These are phyloP conservation scores for Ramphastos sulfuratus DNA, from an alignment of 2,113 vertebrate species.

Conservation along the genomic window DNA sequence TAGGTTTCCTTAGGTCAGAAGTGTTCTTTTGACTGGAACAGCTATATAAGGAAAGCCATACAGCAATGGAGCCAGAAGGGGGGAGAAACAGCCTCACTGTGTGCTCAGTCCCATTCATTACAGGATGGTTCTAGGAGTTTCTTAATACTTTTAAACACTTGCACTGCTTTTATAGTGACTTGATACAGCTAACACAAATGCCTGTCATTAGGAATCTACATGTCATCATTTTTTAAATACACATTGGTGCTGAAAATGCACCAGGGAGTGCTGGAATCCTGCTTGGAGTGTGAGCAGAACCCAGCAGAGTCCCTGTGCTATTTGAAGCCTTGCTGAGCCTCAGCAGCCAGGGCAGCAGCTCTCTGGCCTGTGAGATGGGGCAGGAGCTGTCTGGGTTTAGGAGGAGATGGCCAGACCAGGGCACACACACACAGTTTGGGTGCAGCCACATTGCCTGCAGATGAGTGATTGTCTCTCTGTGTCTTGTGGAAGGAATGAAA, in stretches of 20 bases:
- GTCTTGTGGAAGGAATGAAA: background rate
- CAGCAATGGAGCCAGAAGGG: background rate
- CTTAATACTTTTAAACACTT: background rate
- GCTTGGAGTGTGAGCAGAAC: background rate
- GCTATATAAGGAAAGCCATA: slow-evolving; percentile 69
- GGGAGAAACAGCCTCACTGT: background rate
- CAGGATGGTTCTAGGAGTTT: background rate
- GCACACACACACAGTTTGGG: background rate
- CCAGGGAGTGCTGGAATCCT: background rate
- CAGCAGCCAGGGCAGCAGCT: background rate
- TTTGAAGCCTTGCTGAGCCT: background rate
- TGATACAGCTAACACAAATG: background rate
- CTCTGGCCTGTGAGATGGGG: background rate
- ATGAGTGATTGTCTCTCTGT: background rate
- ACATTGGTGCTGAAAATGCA: background rate
- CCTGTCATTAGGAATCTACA: background rate
- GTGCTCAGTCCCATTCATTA: background rate
- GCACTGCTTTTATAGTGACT: background rate
- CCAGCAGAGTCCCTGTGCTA: background rate
- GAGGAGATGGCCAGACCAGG: background rate
- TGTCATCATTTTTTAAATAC: background rate
- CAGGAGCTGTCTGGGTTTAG: background rate
- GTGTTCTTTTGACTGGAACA: slow-evolving; percentile 29
- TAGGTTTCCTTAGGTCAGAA: slow-evolving; percentile 63
- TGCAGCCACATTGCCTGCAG: background rate